Evolutionary conservation across 1,140 invertebrate genomes (phyloP).

Genomic region (Homarus americanus): DNA sequence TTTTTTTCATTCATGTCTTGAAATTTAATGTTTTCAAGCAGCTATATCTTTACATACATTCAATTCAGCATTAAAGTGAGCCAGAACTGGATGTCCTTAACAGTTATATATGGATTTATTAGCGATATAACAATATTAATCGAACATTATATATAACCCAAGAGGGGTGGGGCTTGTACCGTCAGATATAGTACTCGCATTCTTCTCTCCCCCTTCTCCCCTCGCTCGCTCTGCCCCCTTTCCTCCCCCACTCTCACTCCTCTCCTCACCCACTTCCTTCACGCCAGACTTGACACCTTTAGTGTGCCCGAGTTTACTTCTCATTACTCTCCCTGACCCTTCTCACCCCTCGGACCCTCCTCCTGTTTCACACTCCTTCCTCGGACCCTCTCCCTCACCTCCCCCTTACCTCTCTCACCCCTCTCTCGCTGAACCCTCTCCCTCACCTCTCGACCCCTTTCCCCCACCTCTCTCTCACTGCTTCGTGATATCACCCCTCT

Average conservation of each 20-base stretch:
- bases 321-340: neutral
- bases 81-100: too few relatives aligned
- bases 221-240: neutral
- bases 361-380: neutral
- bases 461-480: neutral
- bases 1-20: too few relatives aligned
- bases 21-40: too few relatives aligned
- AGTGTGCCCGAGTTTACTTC: neutral
- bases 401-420: neutral
- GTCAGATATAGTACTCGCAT: too few relatives aligned
- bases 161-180: too few relatives aligned
- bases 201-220: neutral
- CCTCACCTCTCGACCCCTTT: neutral
- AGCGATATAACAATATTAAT: too few relatives aligned
- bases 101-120: too few relatives aligned
- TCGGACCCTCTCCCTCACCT: neutral
- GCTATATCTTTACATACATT: too few relatives aligned
- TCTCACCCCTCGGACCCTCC: neutral
- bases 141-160: too few relatives aligned
- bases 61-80: too few relatives aligned
- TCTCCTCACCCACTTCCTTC: neutral
- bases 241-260: neutral
- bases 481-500: neutral
- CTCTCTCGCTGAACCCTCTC: neutral
- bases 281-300: neutral